A percentile compares a stretch with the other conserved stretches of the same genome.
Evolutionary conservation across 2,113 vertebrate species (phyloP).

Genomic region (Alectura lathami): DNA sequence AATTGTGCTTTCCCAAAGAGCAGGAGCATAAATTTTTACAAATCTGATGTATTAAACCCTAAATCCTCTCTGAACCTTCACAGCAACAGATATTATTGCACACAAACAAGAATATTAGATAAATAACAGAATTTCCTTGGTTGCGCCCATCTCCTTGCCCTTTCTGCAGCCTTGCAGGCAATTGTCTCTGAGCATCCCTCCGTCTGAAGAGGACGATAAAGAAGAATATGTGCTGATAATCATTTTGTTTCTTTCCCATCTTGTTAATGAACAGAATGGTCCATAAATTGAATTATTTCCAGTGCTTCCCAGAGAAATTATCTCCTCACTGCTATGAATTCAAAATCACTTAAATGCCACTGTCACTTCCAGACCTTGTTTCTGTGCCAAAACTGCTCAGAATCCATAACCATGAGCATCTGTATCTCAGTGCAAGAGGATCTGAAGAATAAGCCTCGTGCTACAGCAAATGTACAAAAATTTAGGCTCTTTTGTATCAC

Average conservation of each 20-base stretch:
- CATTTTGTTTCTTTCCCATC: not conserved
- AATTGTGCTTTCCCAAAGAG: not conserved
- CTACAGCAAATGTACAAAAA: not conserved
- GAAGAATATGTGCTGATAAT: not conserved
- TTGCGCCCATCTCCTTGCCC: not conserved
- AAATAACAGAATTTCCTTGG: not conserved
- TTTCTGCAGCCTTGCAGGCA: slow-evolving; percentile 4
- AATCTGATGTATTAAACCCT: not conserved
- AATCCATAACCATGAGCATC: not conserved
- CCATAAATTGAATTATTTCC: not conserved
- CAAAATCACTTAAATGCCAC: not conserved
- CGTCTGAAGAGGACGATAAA: not conserved
- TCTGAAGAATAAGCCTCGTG: not conserved
- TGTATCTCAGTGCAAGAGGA: not conserved
- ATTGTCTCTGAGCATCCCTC: not conserved
- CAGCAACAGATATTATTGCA: not conserved
- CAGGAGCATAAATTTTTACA: not conserved
- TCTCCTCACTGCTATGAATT: not conserved
- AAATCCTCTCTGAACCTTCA: not conserved
- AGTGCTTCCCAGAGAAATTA: not conserved
- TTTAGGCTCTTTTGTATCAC: not conserved
- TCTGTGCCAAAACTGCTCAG: not conserved
- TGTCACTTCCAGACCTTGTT: not conserved
- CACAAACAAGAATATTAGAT: not conserved
- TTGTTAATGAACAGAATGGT: slow-evolving; percentile 8